A percentile compares a stretch with the other conserved stretches of the same genome.
Conservation (phyloP, 2,113 vertebrate species). For the Laticauda colubrina region DNA sequence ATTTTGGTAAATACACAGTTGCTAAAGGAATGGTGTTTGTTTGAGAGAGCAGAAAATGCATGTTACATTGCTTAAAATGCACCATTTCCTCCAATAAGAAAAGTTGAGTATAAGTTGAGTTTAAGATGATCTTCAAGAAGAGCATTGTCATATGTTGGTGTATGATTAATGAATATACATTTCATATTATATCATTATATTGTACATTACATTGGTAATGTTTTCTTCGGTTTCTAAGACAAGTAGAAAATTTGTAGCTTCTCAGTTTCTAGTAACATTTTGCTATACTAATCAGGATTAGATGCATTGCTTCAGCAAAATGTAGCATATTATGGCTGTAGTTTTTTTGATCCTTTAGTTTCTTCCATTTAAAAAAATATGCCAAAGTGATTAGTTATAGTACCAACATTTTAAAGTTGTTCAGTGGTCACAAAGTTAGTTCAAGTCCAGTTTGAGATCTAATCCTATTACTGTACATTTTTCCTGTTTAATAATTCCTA, state of each 20-base stretch:
- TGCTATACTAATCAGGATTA: not conserved
- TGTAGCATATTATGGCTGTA: not conserved
- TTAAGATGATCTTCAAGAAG: not conserved
- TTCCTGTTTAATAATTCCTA: not conserved
- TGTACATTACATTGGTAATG: not conserved
- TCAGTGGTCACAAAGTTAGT: not conserved
- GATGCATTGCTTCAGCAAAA: not conserved
- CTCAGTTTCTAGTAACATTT: not conserved
- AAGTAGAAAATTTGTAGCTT: not conserved
- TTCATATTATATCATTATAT: not conserved
- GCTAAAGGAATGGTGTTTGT: not conserved
- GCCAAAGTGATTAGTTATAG: constrained; percentile 14
- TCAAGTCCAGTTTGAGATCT: not conserved
- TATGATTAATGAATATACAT: not conserved
- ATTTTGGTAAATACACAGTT: not conserved
- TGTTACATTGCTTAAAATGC: not conserved
- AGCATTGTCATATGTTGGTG: not conserved
- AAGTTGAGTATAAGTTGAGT: not conserved
- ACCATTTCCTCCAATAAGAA: not conserved
- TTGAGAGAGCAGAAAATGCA: not conserved
- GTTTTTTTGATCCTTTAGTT: not conserved
- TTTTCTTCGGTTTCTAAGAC: not conserved
- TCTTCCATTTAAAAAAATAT: not conserved
- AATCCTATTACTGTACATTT: not conserved
- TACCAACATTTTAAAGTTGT: not conserved